Conservation (phyloP, 2,113 vertebrate species). For the Cebidichthys violaceus region DNA sequence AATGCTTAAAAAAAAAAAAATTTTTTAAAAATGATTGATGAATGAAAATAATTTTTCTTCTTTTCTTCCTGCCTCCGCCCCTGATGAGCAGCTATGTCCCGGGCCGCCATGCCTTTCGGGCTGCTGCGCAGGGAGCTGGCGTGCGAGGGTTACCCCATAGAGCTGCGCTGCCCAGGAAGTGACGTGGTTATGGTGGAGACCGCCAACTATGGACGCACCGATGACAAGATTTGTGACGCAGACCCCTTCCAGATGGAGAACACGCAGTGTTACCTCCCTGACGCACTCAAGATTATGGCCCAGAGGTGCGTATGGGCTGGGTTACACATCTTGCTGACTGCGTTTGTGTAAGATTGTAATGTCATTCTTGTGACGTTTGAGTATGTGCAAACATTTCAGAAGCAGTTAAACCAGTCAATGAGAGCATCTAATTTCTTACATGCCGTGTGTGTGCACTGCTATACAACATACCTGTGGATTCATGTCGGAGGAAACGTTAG, state of each 20-base stretch:
- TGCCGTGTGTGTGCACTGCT: neutral
- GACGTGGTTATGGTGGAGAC: conserved; percentile 96
- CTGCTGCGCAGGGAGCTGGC: conserved; percentile 92
- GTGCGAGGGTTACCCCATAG: conserved; percentile 94
- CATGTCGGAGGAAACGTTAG: conserved; percentile 47
- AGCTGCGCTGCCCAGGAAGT: conserved; percentile 93
- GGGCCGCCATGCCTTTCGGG: conserved; percentile 91
- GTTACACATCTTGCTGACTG: neutral
- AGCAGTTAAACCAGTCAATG: conserved; percentile 50
- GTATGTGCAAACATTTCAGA: conserved; percentile 29
- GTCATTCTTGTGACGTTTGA: conserved; percentile 6
- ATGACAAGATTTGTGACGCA: conserved; percentile 95
- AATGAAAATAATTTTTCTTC: neutral
- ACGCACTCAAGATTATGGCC: conserved; percentile 94
- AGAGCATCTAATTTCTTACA: conserved; percentile 15
- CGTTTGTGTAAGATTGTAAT: conserved; percentile 18
- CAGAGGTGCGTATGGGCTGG: conserved; percentile 85
- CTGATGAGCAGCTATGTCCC: conserved; percentile 83
- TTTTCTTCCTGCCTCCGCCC: neutral
- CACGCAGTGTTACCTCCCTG: conserved; percentile 93
- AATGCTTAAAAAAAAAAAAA: too few species aligned
- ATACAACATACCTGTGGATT: conserved; percentile 35
- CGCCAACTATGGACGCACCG: conserved; percentile 93
- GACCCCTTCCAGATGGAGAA: conserved; percentile 97
- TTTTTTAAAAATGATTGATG: too few species aligned